phyloP scores from a whole-genome alignment of 2,888 invertebrate species.

The Prosapia bicincta region DNA sequence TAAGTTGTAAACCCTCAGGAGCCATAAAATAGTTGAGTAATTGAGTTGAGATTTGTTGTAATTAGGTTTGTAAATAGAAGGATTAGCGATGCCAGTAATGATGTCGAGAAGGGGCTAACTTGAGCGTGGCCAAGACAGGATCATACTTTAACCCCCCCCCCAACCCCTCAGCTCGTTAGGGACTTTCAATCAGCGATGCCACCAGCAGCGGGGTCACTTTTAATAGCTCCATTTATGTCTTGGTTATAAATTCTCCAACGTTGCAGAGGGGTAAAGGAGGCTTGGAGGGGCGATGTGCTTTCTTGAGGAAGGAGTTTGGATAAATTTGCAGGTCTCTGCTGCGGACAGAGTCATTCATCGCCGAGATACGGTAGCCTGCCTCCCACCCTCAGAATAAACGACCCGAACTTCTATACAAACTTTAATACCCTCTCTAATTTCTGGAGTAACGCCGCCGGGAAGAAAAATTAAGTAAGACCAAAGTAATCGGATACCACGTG shows the following conservation, averaged over 20 bases:
- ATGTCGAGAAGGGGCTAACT: slow-evolving; percentile 10
- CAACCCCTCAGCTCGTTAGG: slow-evolving; percentile 14
- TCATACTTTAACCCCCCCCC: slow-evolving; percentile 27
- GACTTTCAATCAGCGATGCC: slow-evolving; percentile 19
- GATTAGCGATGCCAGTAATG: slow-evolving; percentile 24
- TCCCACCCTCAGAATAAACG: background rate
- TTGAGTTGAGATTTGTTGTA: slow-evolving; percentile 10
- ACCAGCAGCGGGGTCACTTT: slow-evolving; percentile 26
- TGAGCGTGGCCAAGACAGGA: slow-evolving; percentile 24
- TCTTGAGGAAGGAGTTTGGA: slow-evolving; percentile 25
- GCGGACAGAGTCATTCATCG: slow-evolving; percentile 38
- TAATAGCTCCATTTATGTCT: slow-evolving; percentile 32
- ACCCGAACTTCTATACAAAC: background rate
- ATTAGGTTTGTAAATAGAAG: background rate
- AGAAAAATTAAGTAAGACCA: slow-evolving; percentile 8
- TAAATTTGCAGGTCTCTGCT: slow-evolving; percentile 40
- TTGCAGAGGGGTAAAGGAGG: slow-evolving; percentile 32
- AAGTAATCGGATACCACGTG: background rate
- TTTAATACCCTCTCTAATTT: slow-evolving; percentile 9
- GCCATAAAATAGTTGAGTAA: slow-evolving; percentile 4
- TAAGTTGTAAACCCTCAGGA: too few relatives aligned
- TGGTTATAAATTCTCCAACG: slow-evolving; percentile 29
- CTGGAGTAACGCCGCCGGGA: background rate
- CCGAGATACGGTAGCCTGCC: slow-evolving; percentile 17
- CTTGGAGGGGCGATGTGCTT: background rate